Base-by-base conservation (phyloP, 2,888 invertebrate genomes). In the Lydus trimaculatus region DNA sequence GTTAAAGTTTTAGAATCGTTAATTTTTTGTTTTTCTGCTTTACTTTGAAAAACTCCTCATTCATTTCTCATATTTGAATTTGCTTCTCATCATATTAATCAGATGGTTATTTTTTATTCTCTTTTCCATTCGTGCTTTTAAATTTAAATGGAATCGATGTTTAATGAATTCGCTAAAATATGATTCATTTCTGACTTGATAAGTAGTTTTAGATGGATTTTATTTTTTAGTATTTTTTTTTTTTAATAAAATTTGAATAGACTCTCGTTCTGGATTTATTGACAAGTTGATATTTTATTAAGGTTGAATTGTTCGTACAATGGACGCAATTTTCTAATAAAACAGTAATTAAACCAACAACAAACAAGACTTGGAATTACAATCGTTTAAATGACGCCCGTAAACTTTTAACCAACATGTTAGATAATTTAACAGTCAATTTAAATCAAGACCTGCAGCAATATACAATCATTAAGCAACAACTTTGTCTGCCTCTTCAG, bases 401-500 rank as follows among this genome's bases (percentile, higher is more conserved):
- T 72, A 75, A 72, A 74, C 56, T 25, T 15, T 25, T 15, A 74
- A 73, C 75, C 69, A 70, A 76, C 77, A 77, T 74, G 78, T 75
- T 78, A 76, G 78, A 78, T 78, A 79, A 78, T 78, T 79, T 77
- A 80, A 75, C 76, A 75, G 75, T 76, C 79, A 76, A 77, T 80
- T 80, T 80, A 80, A 80, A 80, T 80, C 79, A 79, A 78, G 77
- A 77, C 78, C 75, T 75, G 69, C 70, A 74, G 79, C 77, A 77
- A 79, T 81, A 79, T 79, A 80, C 79, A 80, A 81, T 80, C 81
- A 79, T 81, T 81, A 80, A 80, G 76, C 77, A 78, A 75, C 78
- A 76, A 79, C 79, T 79, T 73, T 75, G 78, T 76, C 77, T 76
- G 75, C 76, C 69, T 72, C 75, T 76, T 73, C 77, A 72, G 62